phyloP scores from a whole-genome alignment of 2,113 vertebrate genomes.

The Ia io region DNA sequence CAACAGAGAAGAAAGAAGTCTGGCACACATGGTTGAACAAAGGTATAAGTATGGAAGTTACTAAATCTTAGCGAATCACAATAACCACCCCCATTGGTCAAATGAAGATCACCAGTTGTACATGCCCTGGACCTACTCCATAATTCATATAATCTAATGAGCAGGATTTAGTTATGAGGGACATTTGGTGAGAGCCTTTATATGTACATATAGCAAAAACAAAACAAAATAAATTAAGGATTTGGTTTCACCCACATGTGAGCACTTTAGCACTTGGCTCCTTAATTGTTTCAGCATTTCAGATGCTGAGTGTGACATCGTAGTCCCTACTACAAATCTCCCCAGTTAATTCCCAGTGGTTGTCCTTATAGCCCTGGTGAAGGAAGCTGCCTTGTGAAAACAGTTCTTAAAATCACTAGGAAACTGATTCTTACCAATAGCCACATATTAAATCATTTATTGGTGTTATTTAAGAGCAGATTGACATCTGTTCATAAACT shows the following conservation, averaged over 20 bases:
- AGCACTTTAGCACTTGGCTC: not conserved
- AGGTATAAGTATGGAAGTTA: not conserved
- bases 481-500: not conserved
- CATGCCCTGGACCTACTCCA: too few species aligned
- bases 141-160: not conserved
- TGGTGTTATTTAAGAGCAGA: not conserved
- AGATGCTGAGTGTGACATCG: rapidly evolving
- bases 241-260: not conserved
- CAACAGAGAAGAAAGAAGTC: not conserved
- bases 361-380: not conserved
- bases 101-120: not conserved
- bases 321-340: not conserved
- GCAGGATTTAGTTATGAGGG: not conserved
- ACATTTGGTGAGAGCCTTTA: not conserved
- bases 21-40: not conserved
- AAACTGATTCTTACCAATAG: not conserved
- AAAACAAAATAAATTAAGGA: not conserved
- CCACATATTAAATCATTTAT: not conserved
- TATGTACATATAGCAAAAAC: not conserved
- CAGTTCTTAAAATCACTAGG: not conserved
- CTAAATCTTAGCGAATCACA: not conserved
- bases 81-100: not conserved
- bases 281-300: not conserved
- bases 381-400: not conserved
- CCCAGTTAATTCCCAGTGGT: not conserved